Conservation (phyloP, 2,113 vertebrate genomes). For the Hylia prasina region DNA sequence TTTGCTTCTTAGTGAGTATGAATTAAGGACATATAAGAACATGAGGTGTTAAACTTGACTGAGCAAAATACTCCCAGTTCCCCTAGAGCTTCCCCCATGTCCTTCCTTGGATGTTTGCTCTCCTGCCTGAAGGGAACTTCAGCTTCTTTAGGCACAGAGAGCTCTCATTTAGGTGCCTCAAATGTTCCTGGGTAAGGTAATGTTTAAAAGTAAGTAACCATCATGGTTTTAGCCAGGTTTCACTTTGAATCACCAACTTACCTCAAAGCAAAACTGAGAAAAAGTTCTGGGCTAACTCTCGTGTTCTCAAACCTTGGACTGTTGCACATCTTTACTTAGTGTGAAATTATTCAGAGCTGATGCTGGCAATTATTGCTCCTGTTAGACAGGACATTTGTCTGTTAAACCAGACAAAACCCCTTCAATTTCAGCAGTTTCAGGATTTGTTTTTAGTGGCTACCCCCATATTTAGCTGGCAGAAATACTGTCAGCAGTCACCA, state of each 20-base stretch:
- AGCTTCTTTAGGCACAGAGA: background rate
- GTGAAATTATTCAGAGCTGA: background rate
- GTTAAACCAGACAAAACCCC: background rate
- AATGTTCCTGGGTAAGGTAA: background rate
- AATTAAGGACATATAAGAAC: background rate
- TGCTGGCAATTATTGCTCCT: background rate
- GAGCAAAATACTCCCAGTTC: background rate
- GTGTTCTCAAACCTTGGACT: background rate
- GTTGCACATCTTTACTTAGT: background rate
- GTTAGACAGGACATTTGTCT: background rate
- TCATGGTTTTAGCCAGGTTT: slow-evolving; percentile 38
- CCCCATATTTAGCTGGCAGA: background rate
- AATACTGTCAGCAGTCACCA: background rate
- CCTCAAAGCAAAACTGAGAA: slow-evolving; percentile 49
- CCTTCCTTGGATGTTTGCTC: background rate
- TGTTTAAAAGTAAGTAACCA: background rate
- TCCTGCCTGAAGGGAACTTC: background rate
- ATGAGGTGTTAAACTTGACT: background rate
- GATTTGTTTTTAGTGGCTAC: slow-evolving; percentile 12
- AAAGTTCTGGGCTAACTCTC: background rate
- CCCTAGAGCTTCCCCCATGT: background rate
- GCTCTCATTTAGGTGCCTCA: background rate
- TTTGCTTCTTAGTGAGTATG: background rate
- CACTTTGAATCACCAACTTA: background rate
- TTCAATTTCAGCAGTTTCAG: background rate